Conservation (phyloP, 1,140 invertebrate species). For the Brachionus manjavacas region DNA sequence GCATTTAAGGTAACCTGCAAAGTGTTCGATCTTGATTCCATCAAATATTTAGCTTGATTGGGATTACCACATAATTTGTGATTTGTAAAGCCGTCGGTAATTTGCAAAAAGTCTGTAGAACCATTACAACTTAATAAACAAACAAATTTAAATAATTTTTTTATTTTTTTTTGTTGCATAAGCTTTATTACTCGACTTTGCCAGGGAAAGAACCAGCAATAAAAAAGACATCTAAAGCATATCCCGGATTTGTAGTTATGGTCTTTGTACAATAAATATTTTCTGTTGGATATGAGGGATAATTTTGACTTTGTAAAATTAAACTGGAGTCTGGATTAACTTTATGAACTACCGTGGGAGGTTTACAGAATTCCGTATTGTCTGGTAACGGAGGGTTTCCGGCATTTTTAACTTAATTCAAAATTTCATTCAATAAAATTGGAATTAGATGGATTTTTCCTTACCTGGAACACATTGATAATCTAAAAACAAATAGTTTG, state of each 20-base stretch:
- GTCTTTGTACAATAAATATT: not conserved
- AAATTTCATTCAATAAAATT: not conserved
- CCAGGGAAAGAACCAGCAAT: constrained; percentile 5
- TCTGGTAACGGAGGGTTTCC: not conserved
- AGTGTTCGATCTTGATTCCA: not conserved
- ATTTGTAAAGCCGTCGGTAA: not conserved
- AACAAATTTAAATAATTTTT: not conserved
- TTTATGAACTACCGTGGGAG: not conserved
- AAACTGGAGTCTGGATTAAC: not conserved
- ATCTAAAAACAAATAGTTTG: constrained; percentile 25
- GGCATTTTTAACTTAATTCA: constrained; percentile 30
- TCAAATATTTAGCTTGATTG: constrained; percentile 29
- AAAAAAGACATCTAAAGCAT: constrained; percentile 14
- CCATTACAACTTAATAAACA: constrained; percentile 33
- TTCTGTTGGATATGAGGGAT: constrained; percentile 1
- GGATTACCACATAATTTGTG: constrained; percentile 13
- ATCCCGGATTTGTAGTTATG: not conserved
- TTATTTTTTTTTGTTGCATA: not conserved
- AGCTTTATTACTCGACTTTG: not conserved
- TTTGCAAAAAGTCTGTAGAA: not conserved
- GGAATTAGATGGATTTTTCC: not conserved
- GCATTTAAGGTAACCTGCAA: not conserved
- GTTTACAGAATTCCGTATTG: constrained; percentile 24
- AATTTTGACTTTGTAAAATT: constrained; percentile 24
- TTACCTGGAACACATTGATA: constrained; percentile 41